Evolutionary conservation across 2,797 vertebrate genomes (phyloP), one percentile per base, ranked within the genome.

Genomic region (Enteromius argenteus): DNA sequence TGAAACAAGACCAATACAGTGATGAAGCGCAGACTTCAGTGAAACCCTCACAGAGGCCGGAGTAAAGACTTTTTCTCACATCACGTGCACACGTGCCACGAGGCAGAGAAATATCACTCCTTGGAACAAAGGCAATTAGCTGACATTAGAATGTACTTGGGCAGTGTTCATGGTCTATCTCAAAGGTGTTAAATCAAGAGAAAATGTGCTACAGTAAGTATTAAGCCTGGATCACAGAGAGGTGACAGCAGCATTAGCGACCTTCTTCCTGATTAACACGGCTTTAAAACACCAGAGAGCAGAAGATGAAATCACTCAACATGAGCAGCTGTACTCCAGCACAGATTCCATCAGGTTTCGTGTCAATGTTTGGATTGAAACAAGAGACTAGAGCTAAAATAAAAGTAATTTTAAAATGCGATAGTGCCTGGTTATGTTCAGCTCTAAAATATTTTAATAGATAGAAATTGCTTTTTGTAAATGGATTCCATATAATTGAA

Each of bases 91-190:
- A 32, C 76, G 66, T 51, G 73, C 17, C 35, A 74, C 30, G 6
- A n/a, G 71, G n/a, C 21, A 76, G 66, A 81, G 68, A 89, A 88
- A 83, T 88, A 90, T 94, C 91, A 93, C 90, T 93, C 89, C 91
- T 66, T 87, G 88, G 86, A 90, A 94, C 88, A 93, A 93, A 93
- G 90, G 89, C 62, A 86, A 81, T 91, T 89, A 88, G 89, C 81
- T 91, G 87, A 92, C 92, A 93, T 94, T 91, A 94, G 92, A 93
- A 88, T 86, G 86, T 91, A 94, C 94, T 86, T 92, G 86, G 90
- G 91, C 91, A 86, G 60, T 53, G 86, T 89, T 91, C 86, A 86
- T 30, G 27, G 85, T 89, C 73, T 56, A 68, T 83, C 81, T 83
- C 81, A 77, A 42, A 68, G 90, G 89, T 90, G 89, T 21, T 88